Evolutionary conservation across 1,140 invertebrate genomes (phyloP).

Genomic region (Cotesia vestalis): DNA sequence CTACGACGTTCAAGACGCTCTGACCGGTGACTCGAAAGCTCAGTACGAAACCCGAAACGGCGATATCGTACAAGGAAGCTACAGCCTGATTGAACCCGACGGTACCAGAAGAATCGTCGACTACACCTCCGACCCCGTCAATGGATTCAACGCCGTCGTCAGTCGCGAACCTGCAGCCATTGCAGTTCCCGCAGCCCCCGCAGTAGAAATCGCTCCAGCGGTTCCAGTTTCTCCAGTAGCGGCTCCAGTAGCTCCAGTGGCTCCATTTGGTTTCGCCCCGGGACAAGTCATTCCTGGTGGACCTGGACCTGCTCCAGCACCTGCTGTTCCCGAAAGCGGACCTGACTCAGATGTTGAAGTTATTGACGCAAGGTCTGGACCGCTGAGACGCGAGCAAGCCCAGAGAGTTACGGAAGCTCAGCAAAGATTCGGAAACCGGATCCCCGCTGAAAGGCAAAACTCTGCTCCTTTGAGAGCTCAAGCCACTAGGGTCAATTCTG

Average conservation of each 20-base stretch:
- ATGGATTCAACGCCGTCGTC: conserved; percentile 35
- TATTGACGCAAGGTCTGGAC: conserved; percentile 52
- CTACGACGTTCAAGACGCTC: conserved; percentile 31
- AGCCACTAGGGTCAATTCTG: conserved; percentile 11
- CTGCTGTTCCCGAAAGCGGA: conserved; percentile 50
- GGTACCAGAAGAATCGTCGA: conserved; percentile 34
- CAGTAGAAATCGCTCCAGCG: conserved; percentile 43
- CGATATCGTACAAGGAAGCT: conserved; percentile 33
- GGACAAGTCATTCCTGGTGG: not conserved
- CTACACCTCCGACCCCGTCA: conserved; percentile 33
- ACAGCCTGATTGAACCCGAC: conserved; percentile 35
- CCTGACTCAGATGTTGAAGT: conserved; percentile 63
- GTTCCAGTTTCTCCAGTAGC: conserved; percentile 24
- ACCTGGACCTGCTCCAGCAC: conserved; percentile 32
- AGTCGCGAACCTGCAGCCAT: conserved; percentile 38
- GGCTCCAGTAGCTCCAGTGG: conserved; percentile 23
- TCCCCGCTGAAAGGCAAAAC: conserved; percentile 2
- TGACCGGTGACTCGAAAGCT: conserved; percentile 32
- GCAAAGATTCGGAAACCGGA: not conserved
- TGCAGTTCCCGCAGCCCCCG: conserved; percentile 40
- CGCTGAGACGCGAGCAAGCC: conserved; percentile 33
- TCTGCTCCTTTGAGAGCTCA: conserved; percentile 31
- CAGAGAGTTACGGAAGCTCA: conserved; percentile 21
- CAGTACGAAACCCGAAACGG: conserved; percentile 33
- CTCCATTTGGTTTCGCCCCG: conserved; percentile 46